Base-by-base conservation (phyloP, 2,797 vertebrate species). In the Cossypha polioptera region DNA sequence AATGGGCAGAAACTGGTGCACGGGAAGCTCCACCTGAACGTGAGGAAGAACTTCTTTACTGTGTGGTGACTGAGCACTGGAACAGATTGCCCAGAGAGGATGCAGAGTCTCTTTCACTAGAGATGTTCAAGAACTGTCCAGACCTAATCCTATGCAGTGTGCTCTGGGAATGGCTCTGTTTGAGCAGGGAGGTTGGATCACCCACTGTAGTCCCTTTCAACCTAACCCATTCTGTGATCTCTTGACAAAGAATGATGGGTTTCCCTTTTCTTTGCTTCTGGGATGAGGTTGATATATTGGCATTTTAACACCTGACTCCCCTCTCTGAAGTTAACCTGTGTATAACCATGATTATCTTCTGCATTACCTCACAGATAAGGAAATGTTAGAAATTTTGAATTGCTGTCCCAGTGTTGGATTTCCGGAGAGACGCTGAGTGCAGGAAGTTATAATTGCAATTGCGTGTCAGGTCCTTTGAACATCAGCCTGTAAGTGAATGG, bases 271-370 rank as follows among this genome's bases (percentile, higher is more conserved):
- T 86, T 4, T 2, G 3, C 35, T 72, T 35, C 36, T 3, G 11
- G 47, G 53, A 40, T 68, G 80, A 86, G 54, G 42, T 85, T 96
- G 47, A 73, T 53, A 42, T 59, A 45, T 59, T 74, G 86, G 42
- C 19, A 15, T 69, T 69, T 77, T 89, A 81, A 86, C 40, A 82
- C 4, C 20, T 26, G 17, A 75, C 92, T 93, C 75, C 20, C 29
- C 57, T 72, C 92, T 86, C 35, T 74, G 79, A 73, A 65, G 26
- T 91, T 92, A 83, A 20, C 35, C 43, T 78, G 42, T 91, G 10
- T 53, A 40, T 16, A 48, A 45, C 58, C 67, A 25, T 69, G 58
- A 50, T 86, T 76, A 26, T 86, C 89, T 94, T 84, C 55, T 72
- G 59, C 9, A 10, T 81, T 73, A 48, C 35, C 10, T 7, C 78